Conservation (phyloP, 2,888 invertebrate species). For the Lasioglossum pauxillum region DNA sequence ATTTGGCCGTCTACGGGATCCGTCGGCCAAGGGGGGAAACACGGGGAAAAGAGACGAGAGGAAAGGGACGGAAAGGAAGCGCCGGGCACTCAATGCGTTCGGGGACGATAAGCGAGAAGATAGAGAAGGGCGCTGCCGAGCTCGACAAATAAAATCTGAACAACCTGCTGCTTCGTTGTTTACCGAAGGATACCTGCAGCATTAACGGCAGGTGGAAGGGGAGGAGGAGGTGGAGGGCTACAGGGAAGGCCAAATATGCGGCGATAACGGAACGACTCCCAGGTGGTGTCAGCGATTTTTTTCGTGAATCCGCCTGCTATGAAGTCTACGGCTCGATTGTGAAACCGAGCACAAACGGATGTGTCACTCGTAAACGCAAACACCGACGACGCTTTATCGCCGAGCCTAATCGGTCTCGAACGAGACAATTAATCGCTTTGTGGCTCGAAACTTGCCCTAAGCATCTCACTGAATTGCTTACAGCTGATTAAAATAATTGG, state of each 20-base stretch:
- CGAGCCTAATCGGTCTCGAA: neutral
- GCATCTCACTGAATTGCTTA: no score
- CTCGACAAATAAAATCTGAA: constrained; percentile 83
- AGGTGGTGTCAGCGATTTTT: constrained; percentile 67
- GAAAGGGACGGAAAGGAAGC: constrained; percentile 47
- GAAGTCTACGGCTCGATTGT: constrained; percentile 20
- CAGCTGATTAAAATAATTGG: no score
- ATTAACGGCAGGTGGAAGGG: constrained; percentile 67
- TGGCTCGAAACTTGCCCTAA: neutral
- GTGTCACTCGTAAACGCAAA: constrained; percentile 4
- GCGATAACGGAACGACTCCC: constrained; percentile 71
- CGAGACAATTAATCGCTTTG: neutral
- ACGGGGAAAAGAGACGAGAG: neutral
- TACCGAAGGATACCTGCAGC: constrained; percentile 79
- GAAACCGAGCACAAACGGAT: neutral
- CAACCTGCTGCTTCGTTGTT: constrained; percentile 83
- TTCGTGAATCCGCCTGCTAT: constrained; percentile 44
- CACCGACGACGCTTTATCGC: neutral
- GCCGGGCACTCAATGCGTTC: constrained; percentile 71
- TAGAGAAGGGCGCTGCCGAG: constrained; percentile 72
- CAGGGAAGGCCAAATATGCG: constrained; percentile 65
- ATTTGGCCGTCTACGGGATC: constrained; percentile 79
- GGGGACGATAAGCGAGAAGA: constrained; percentile 76
- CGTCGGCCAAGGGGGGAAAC: constrained; percentile 47
- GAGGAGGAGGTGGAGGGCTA: neutral